These are phyloP conservation scores for Sylvietta virens DNA, from an alignment of 2,113 vertebrate species.

Conservation along the genomic window DNA sequence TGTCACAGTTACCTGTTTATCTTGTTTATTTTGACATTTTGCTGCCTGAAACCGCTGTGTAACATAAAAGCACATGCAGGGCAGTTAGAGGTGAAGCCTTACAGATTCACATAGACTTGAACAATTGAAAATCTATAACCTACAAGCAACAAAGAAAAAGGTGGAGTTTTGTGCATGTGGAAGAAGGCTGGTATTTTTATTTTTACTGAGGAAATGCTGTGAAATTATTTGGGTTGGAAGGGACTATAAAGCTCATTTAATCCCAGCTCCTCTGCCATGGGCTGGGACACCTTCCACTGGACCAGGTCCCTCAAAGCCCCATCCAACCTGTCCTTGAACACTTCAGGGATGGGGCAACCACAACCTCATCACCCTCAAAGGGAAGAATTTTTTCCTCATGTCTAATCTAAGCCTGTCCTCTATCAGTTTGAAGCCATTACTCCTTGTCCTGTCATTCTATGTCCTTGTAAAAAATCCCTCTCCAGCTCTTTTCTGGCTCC, in stretches of 20 bases:
- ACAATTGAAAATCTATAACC: slow-evolving; percentile 9
- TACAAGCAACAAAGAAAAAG: background rate
- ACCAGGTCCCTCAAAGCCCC: background rate
- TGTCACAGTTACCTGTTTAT: slow-evolving; percentile 25
- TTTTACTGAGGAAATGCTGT: background rate
- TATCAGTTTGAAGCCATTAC: background rate
- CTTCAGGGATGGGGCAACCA: background rate
- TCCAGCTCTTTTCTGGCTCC: background rate
- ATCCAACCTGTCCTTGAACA: background rate
- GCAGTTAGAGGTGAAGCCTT: background rate
- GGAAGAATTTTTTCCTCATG: background rate
- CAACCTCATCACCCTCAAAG: background rate
- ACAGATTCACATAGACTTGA: background rate
- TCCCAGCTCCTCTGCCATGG: background rate
- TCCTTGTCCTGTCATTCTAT: background rate
- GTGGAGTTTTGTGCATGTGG: background rate
- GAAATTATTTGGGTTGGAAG: background rate
- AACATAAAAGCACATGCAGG: background rate
- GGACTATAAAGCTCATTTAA: background rate
- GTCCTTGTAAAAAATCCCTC: background rate
- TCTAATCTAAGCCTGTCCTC: background rate
- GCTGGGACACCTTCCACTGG: background rate
- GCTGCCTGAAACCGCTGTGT: background rate
- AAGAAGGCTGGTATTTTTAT: background rate
- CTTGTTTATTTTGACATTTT: slow-evolving; percentile 36